phyloP scores from a whole-genome alignment of 2,888 invertebrate species.

The Cheilosia urbana region DNA sequence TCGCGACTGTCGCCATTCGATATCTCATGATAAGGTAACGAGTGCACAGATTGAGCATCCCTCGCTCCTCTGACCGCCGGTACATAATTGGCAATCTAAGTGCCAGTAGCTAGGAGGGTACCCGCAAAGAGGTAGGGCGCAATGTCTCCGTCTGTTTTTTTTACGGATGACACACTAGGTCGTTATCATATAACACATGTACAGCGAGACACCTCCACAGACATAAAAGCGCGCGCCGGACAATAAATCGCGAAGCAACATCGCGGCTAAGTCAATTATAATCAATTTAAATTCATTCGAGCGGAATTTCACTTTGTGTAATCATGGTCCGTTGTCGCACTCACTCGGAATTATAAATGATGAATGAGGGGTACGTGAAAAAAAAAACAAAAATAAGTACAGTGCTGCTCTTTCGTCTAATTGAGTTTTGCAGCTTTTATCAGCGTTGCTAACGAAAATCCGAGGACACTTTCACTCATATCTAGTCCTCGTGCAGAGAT shows the following conservation, averaged over 20 bases:
- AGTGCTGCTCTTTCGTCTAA: constrained; percentile 1
- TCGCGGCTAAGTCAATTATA: constrained; percentile 73
- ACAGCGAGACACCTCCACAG: constrained; percentile 51
- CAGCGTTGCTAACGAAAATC: constrained; percentile 17
- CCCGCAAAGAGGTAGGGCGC: no score
- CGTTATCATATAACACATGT: constrained; percentile 48
- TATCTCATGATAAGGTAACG: constrained; percentile 36
- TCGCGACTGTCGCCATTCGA: constrained; percentile 57
- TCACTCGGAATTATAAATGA: constrained; percentile 63
- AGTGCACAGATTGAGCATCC: constrained; percentile 2
- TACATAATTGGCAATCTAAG: constrained; percentile 18
- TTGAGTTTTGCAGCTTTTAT: constrained; percentile 56
- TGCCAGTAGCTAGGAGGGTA: background rate
- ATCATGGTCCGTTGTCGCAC: constrained; percentile 66
- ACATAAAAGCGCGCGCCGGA: constrained; percentile 61
- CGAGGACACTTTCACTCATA: constrained; percentile 7
- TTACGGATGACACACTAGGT: constrained; percentile 25
- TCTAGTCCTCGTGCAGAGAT: constrained; percentile 2
- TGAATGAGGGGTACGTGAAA: constrained; percentile 42
- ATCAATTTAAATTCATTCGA: constrained; percentile 75
- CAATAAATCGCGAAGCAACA: constrained; percentile 67
- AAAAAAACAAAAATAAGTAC: background rate
- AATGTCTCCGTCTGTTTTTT: background rate
- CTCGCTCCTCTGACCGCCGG: background rate
- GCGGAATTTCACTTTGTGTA: constrained; percentile 68